Conservation (phyloP, 1,140 invertebrate genomes). For the Paralvinella palmiformis region DNA sequence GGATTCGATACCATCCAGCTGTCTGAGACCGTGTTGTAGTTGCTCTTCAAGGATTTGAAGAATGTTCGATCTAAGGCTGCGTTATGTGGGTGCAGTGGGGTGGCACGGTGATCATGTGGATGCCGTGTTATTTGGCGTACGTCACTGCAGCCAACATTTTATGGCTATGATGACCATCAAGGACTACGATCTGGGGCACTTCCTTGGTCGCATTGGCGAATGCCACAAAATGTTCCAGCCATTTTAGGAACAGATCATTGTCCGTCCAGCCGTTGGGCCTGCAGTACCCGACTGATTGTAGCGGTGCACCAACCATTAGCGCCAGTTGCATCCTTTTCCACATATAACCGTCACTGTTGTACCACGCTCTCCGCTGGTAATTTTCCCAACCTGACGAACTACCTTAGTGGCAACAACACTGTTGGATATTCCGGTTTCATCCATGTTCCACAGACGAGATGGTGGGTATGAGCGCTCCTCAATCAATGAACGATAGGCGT, state of each 20-base stretch:
- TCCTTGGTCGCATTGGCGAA: neutral
- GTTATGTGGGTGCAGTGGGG: slow-evolving; percentile 18
- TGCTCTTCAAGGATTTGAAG: slow-evolving; percentile 21
- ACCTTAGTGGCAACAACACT: slow-evolving; percentile 9
- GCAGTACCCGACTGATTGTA: slow-evolving; percentile 11
- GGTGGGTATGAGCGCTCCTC: too few species aligned
- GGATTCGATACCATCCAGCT: neutral
- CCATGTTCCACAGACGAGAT: too few species aligned
- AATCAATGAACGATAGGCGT: too few species aligned
- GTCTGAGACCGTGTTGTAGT: slow-evolving; percentile 25
- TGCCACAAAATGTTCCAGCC: neutral
- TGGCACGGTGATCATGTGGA: slow-evolving; percentile 16
- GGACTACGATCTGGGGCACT: neutral
- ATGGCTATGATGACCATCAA: neutral
- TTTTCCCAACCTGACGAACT: slow-evolving; percentile 4
- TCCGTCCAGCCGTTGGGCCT: neutral
- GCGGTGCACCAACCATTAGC: slow-evolving; percentile 27
- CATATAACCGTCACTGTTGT: slow-evolving; percentile 29
- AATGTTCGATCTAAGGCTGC: slow-evolving; percentile 20
- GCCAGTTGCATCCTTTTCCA: too few species aligned
- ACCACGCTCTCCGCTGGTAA: slow-evolving; percentile 38
- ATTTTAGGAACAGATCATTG: neutral
- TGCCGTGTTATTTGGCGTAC: slow-evolving; percentile 17
- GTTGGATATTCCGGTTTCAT: too few species aligned
- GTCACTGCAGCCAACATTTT: neutral